Evolutionary conservation across 2,797 vertebrate species (phyloP), one percentile per base, ranked within the genome.

Genomic region (Anguilla obscura): DNA sequence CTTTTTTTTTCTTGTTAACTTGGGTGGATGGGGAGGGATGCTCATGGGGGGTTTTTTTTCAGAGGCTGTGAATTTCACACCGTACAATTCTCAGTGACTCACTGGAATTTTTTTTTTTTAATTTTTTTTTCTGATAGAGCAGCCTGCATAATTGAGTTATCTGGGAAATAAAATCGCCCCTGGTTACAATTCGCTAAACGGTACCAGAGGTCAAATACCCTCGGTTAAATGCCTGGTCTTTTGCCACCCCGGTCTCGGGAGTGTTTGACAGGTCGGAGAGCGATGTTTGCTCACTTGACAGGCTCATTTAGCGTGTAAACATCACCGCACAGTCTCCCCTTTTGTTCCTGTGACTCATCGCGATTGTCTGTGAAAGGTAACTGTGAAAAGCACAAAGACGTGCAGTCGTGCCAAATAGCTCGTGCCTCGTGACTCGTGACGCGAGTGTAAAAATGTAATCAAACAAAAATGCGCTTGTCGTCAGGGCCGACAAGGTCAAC

Each of bases 71-170:
- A 36, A 36, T 36, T 36, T 36, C 36, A 36, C 36, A 36, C 36
- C 36, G 36, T 36, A 36, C 36, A 36, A 36, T 36, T 36, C 36
- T 36, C 1, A 36, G 36, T 36, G 36, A 36, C 36, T 36, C 36
- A 36, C 36, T 36, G 36, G 36, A 36, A 36, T 36, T 36, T 36
- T 36, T 36, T 36, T 36, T 1, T 36, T 36, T 36, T 36, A 33
- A 1, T 1, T 36, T 36, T 36, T 36, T 36, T 36, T 36, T 36
- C 36, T 36, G 10, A 36, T 5, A 66, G 21, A 60, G 58, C 30
- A 60, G 54, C 33, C 84, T 27, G 27, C 58, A 24, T 85, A 18
- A 60, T 85, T n/a, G 9, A 85, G 45, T 63, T 85, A 40, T 63
- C 58, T 18, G 30, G 16, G 18, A 63, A 58, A 66, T 85, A 0